A percentile compares a stretch with the other conserved stretches of the same genome.
phyloP scores from a whole-genome alignment of 2,888 invertebrate genomes.

The Andrena fulva region DNA sequence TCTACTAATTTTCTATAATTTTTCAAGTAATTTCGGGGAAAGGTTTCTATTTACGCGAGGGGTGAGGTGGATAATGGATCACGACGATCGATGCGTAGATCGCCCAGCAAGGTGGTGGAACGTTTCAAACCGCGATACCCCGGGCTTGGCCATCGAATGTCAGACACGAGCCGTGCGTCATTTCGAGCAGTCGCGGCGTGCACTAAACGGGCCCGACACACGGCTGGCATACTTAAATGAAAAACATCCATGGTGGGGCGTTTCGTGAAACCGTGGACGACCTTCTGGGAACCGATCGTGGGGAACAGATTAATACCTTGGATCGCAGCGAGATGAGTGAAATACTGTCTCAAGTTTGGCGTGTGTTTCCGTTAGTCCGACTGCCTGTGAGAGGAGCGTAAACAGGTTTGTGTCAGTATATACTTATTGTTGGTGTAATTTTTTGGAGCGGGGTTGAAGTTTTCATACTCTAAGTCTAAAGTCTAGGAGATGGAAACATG shows the following conservation, averaged over 20 bases:
- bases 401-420: too few species aligned
- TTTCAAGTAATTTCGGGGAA: too few species aligned
- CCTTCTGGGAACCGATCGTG: constrained; percentile 2
- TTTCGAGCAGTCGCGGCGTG: constrained; percentile 28
- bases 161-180: not conserved
- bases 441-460: too few species aligned
- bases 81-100: not conserved
- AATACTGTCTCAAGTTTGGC: too few species aligned
- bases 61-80: too few species aligned
- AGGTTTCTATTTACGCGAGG: too few species aligned
- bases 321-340: not conserved
- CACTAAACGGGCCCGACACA: constrained; percentile 45
- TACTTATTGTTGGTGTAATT: too few species aligned
- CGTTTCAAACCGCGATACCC: not conserved
- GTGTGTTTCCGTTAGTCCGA: too few species aligned
- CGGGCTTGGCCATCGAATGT: not conserved
- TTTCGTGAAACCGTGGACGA: constrained; percentile 14
- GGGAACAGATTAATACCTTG: constrained; percentile 2
- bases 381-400: too few species aligned
- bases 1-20: too few species aligned
- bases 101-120: not conserved
- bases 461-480: too few species aligned
- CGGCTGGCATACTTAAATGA: constrained; percentile 52
- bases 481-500: too few species aligned
- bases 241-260: constrained; percentile 52